Evolutionary conservation across 2,888 invertebrate species (phyloP).

Genomic region (Drosophila leonis): DNA sequence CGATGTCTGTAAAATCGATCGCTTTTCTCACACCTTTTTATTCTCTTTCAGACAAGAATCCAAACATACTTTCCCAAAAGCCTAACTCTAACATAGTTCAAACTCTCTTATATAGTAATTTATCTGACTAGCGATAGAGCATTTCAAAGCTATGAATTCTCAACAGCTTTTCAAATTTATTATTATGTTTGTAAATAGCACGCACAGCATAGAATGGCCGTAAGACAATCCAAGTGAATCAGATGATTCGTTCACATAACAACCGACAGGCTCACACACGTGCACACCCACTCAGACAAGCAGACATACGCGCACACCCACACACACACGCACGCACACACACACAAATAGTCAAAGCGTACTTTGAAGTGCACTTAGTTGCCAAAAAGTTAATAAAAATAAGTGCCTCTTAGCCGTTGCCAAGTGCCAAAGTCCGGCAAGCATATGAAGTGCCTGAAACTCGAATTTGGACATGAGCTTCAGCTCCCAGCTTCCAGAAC

Average conservation of each 20-base stretch:
- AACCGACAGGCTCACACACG: conserved; percentile 27
- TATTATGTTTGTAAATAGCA: conserved; percentile 46
- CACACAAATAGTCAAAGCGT: conserved; percentile 34
- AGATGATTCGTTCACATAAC: conserved; percentile 39
- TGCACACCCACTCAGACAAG: conserved; percentile 26
- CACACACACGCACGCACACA: conserved; percentile 18
- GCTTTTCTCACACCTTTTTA: no score
- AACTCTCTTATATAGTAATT: background rate
- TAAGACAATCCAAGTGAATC: conserved; percentile 23
- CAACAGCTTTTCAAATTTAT: conserved; percentile 43
- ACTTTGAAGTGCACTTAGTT: conserved; percentile 72
- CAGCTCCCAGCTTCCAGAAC: background rate
- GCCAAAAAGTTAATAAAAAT: conserved; percentile 78
- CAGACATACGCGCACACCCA: conserved; percentile 15
- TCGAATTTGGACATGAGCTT: conserved; percentile 16
- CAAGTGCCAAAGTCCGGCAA: conserved; percentile 36
- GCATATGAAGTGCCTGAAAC: conserved; percentile 52
- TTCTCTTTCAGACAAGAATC: no score
- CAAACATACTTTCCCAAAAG: background rate
- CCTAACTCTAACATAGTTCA: rapidly evolving
- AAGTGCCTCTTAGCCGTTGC: conserved; percentile 73
- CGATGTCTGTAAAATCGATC: no score
- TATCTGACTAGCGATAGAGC: background rate
- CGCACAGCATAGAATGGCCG: conserved; percentile 12
- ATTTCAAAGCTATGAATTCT: conserved; percentile 10